Percentiles rank a stretch among this genome's conserved stretches.
Conservation (phyloP, 2,797 vertebrate genomes). For the Pseudochaenichthys georgianus region DNA sequence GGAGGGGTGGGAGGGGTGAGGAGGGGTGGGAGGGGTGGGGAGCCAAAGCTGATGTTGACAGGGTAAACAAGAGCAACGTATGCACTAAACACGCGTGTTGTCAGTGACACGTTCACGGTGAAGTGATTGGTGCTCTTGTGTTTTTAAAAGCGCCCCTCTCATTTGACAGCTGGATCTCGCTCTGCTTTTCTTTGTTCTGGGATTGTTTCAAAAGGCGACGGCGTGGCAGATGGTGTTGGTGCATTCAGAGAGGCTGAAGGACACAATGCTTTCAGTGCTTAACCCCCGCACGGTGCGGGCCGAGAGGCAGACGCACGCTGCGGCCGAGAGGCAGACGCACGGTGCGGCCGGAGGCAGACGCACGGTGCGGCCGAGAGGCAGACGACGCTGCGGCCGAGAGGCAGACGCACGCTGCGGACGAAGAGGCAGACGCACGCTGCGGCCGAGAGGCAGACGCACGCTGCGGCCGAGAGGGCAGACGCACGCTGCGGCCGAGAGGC, state of each 20-base stretch:
- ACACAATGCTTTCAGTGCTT: slow-evolving; percentile 34
- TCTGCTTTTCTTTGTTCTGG: slow-evolving; percentile 13
- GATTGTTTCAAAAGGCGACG: slow-evolving; percentile 19
- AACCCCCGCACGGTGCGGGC: slow-evolving; percentile 45
- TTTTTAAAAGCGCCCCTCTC: neutral
- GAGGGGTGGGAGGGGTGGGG: neutral
- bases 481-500: too few species aligned
- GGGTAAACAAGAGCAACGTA: slow-evolving; percentile 48
- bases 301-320: neutral
- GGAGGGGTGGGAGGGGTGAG: too few species aligned
- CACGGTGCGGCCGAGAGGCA: too few species aligned
- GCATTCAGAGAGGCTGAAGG: slow-evolving; percentile 31
- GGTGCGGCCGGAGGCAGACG: too few species aligned
- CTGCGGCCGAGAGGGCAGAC: too few species aligned
- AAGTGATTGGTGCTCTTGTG: slow-evolving; percentile 1
- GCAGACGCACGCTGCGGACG: too few species aligned
- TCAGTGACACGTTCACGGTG: neutral
- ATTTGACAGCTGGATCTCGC: slow-evolving; percentile 11
- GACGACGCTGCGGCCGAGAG: too few species aligned
- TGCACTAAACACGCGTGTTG: neutral
- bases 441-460: too few species aligned
- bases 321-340: too few species aligned
- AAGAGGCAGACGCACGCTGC: too few species aligned
- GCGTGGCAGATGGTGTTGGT: slow-evolving; percentile 32
- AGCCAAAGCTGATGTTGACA: slow-evolving; percentile 52